Conservation (phyloP, 2,888 invertebrate species). For the Polymixis lichenea region DNA sequence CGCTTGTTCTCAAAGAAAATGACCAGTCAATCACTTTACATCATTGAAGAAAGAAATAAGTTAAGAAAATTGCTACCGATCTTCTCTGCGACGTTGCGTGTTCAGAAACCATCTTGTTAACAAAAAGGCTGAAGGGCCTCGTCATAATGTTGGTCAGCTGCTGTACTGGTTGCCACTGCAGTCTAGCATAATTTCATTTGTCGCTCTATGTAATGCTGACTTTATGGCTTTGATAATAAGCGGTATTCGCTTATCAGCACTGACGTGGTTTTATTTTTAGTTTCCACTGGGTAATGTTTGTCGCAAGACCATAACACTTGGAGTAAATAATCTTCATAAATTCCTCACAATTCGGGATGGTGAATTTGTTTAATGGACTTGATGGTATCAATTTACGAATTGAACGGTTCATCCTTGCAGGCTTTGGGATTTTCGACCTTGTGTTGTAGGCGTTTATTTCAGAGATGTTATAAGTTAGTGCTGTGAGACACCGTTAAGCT, state of each 20-base stretch:
- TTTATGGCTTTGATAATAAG: slow-evolving; percentile 73
- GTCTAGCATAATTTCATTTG: slow-evolving; percentile 67
- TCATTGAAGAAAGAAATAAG: slow-evolving; percentile 69
- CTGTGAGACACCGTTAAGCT: slow-evolving; percentile 71
- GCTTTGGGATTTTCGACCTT: slow-evolving; percentile 37
- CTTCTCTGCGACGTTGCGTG: slow-evolving; percentile 53
- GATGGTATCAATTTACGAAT: slow-evolving; percentile 49
- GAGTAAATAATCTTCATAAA: slow-evolving; percentile 41
- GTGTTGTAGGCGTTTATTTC: slow-evolving; percentile 29
- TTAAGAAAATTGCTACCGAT: slow-evolving; percentile 73
- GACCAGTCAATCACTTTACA: slow-evolving; percentile 68
- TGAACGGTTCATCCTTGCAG: slow-evolving; percentile 45
- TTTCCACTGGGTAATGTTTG: slow-evolving; percentile 62
- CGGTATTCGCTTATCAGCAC: slow-evolving; percentile 75
- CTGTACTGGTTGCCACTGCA: slow-evolving; percentile 55
- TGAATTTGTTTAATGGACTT: slow-evolving; percentile 51
- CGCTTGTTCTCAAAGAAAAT: slow-evolving; percentile 67
- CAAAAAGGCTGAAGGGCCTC: slow-evolving; percentile 48
- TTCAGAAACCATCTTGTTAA: slow-evolving; percentile 52
- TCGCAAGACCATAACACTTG: slow-evolving; percentile 42
- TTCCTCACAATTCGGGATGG: slow-evolving; percentile 53
- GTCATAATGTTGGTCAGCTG: slow-evolving; percentile 54
- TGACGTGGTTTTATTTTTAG: slow-evolving; percentile 79
- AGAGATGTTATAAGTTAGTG: slow-evolving; percentile 22
- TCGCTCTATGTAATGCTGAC: slow-evolving; percentile 72